Percentiles rank a stretch among this genome's conserved stretches.
Evolutionary conservation across 2,113 vertebrate species (phyloP).

Genomic region (Brachypteracias leptosomus): DNA sequence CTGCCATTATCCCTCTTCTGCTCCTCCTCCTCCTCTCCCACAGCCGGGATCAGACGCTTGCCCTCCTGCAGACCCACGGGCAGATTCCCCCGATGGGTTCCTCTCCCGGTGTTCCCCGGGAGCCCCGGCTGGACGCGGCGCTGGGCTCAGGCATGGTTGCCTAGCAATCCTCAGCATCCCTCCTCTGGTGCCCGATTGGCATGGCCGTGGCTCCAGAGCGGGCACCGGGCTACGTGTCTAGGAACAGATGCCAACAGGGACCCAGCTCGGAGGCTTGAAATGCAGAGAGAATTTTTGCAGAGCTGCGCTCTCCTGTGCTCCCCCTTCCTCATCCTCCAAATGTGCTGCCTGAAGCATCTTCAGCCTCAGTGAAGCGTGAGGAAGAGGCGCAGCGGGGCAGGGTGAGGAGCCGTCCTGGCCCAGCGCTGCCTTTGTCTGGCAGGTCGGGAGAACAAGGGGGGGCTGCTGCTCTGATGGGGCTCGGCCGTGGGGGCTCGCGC

Average conservation of each 20-base stretch:
- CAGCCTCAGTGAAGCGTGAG: background rate
- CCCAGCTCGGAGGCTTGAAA: background rate
- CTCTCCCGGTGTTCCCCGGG: background rate
- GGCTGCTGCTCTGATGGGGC: background rate
- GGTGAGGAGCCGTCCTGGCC: background rate
- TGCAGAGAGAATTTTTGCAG: background rate
- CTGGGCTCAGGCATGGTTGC: background rate
- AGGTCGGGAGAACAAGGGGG: background rate
- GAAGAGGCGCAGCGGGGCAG: background rate
- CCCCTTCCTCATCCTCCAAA: background rate
- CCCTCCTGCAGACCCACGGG: background rate
- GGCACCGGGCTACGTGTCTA: background rate
- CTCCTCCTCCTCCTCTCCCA: background rate
- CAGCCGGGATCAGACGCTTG: fast-evolving
- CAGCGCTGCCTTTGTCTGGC: slow-evolving; percentile 24
- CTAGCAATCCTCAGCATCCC: slow-evolving; percentile 53
- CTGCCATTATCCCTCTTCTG: background rate
- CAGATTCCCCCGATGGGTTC: background rate
- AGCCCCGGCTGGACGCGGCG: background rate
- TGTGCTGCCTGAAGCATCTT: slow-evolving; percentile 21
- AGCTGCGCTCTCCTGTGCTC: background rate
- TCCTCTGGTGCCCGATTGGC: background rate
- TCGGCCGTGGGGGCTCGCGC: background rate
- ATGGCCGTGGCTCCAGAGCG: background rate
- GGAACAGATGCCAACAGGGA: background rate